Percentiles rank a stretch among this genome's conserved stretches.
phyloP scores from a whole-genome alignment of 2,888 invertebrate species.

The Dexiosoma caninum region DNA sequence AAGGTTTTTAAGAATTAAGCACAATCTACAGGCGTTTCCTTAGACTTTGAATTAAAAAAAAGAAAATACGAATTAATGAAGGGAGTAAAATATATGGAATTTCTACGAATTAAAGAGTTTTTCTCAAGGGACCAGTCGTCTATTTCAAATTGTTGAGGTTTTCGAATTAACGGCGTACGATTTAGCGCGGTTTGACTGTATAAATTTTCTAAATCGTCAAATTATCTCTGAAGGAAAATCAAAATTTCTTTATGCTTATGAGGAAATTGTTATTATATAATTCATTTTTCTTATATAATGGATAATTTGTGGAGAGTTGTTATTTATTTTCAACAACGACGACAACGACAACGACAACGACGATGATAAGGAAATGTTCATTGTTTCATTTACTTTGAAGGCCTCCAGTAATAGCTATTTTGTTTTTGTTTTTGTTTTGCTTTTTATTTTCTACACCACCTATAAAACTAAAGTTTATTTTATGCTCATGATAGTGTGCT shows the following conservation, averaged over 20 bases:
- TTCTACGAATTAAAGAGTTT: no score
- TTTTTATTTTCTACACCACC: conserved; percentile 42
- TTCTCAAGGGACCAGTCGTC: no score
- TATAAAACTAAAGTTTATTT: conserved; percentile 51
- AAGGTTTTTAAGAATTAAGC: no score
- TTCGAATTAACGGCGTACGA: no score
- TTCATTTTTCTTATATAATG: conserved; percentile 41
- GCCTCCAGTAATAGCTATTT: conserved; percentile 47
- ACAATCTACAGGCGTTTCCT: no score
- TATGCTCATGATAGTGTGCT: conserved; percentile 47
- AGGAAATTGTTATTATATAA: conserved; percentile 39
- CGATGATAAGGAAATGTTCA: conserved; percentile 35
- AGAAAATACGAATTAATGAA: no score
- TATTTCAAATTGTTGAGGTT: no score
- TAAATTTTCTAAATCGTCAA: neutral
- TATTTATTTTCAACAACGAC: conserved; percentile 11
- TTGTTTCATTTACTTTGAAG: conserved; percentile 61
- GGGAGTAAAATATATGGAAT: no score
- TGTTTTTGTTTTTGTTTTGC: conserved; percentile 43
- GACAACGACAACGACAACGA: neutral
- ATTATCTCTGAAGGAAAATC: neutral
- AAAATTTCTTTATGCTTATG: conserved; percentile 13
- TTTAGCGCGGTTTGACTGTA: no score
- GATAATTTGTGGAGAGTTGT: conserved; percentile 35
- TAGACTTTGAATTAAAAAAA: no score